Base-by-base conservation (phyloP, 2,888 invertebrate genomes). In the Drosophila cracens region DNA sequence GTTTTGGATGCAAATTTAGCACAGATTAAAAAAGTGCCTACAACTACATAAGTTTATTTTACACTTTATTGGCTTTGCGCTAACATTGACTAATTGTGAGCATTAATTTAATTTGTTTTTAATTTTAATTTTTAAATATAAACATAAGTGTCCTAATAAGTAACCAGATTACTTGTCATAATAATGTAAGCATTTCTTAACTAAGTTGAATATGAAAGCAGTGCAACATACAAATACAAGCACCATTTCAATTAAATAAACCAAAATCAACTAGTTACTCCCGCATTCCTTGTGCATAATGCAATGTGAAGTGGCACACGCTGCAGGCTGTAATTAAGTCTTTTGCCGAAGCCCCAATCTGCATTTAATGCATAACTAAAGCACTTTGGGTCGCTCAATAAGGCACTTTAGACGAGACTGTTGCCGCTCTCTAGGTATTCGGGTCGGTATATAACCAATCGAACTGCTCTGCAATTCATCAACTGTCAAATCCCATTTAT, bases 401-500 rank as follows among this genome's bases (percentile, higher is more conserved):
- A 68, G 60, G 67, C 72, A 60, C 75, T 75, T 68, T 53, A 31
- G 6, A 31, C 58, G 51, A 58, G 25, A 38, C 49, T 11, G 25
- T 0, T 18, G 57, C 40, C 38, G 56, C 60, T 59, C 58, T 58
- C 29, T 29, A 60, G 74, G 40, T 61, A 36, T 38, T 33, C 38
- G 43, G 36, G 11, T 36, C 34, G 38, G 51, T 81, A 79, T 70
- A 82, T 82, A 81, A 72, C 69, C 81, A 79, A 84, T 81, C 71
- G 82, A 84, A 74, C 81, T 84, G 67, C 81, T 84, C 60, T 66
- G 82, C 87, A 82, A 87, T 87, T 84, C 84, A 87, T 84, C 84
- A 84, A 84, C 82, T 82, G 84, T 84, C 84, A 87, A 84, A 84
- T 84, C 84, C 84, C 87, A 84, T 84, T 84, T 79, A 84, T 82